Base-by-base conservation (phyloP, 1,140 invertebrate species). In the Platyscapa corneri region DNA sequence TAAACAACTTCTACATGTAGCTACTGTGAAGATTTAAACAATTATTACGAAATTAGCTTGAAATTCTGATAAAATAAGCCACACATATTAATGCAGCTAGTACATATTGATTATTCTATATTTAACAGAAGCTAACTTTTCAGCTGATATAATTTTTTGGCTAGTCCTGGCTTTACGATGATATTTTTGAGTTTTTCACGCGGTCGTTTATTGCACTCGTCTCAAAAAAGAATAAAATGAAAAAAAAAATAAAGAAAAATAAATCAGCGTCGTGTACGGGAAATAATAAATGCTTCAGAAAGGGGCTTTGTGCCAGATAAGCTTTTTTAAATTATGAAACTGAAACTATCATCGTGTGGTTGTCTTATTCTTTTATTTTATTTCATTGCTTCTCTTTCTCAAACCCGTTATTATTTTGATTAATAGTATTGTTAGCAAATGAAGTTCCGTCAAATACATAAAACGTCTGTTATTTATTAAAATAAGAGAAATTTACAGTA, bases 271-370 rank as follows among this genome's bases (percentile, higher is more conserved):
- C 65, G 82, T 30, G 82, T 67, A 14, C 82, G 46, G 67, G 77
- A 84, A 84, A 84, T 84, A 84, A 84, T 79, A 84, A 84, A 84
- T 72, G 83, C 77, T 78, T 67, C 46, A 78, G 83, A 84, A 80
- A 80, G 65, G 46, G 37, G 77, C 83, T 80, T 84, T 72, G 67
- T 80, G 76, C 65, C 76, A 84, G 83, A 84, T 84, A 84, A 84
- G 83, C 83, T 80, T 84, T 80, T 84, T 84, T 84, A 78, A 84
- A 84, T 84, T 84, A 80, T 75, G 77, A 84, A 80, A 84, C 83
- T 84, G 64, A 80, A 84, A 77, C 83, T 80, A 80, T 84, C 83
- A 80, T 84, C 82, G 82, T 46, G 42, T 49, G 34, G 49, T 30
- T 60, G 42, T 46, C 23, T 76, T 76, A 74, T 76, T 83, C 37